Evolutionary conservation across 2,113 vertebrate species (phyloP).

Genomic region (Proterorhinus semilunaris): DNA sequence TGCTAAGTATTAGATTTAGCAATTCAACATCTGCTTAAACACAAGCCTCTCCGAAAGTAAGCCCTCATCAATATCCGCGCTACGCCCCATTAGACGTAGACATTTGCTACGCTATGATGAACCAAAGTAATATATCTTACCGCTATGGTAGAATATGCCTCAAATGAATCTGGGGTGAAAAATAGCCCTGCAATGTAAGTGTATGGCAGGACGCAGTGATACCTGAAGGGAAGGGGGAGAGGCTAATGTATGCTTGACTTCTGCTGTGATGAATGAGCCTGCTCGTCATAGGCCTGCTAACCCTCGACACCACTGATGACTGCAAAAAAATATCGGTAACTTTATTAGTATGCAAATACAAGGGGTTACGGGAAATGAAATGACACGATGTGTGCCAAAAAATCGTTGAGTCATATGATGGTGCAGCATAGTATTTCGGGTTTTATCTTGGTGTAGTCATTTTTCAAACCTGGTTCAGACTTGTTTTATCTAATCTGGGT

Average conservation of each 20-base stretch:
- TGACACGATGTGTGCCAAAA: background rate
- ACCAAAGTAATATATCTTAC: conserved; percentile 12
- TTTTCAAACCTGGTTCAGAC: background rate
- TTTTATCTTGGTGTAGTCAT: background rate
- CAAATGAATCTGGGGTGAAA: conserved; percentile 19
- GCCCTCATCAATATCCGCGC: conserved; percentile 17
- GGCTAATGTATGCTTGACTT: conserved; percentile 4
- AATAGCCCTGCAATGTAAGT: background rate
- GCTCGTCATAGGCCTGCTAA: background rate
- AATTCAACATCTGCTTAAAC: conserved; percentile 2
- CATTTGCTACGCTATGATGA: conserved; percentile 2
- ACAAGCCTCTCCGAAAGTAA: conserved; percentile 2
- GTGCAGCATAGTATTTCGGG: too few relatives aligned
- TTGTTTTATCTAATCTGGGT: background rate
- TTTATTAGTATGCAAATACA: background rate
- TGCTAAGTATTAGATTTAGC: conserved; percentile 1
- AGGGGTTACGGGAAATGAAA: background rate
- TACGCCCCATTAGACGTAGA: conserved; percentile 27
- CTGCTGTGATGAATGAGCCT: background rate
- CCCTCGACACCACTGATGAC: background rate
- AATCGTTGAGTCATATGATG: background rate
- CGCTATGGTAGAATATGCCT: conserved; percentile 15
- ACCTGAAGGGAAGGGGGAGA: background rate
- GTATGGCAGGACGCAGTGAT: conserved; percentile 1
- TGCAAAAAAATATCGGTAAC: background rate